A percentile compares a stretch with the other conserved stretches of the same genome.
phyloP scores from a whole-genome alignment of 1,140 invertebrate genomes.

The Eciton burchellii region DNA sequence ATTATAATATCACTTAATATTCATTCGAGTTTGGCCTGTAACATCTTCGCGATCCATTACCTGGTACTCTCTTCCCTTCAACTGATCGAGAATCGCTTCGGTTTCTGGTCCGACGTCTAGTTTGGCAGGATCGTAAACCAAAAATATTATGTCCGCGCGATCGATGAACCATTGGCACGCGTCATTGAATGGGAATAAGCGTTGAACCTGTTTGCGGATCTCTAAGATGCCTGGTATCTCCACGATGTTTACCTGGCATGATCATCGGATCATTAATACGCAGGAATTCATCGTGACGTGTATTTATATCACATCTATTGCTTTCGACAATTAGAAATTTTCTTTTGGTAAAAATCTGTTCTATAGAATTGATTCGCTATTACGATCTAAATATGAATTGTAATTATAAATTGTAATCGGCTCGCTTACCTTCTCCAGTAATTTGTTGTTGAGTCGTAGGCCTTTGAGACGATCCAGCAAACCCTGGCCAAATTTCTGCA shows the following conservation, averaged over 20 bases:
- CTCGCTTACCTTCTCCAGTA: conserved; percentile 93
- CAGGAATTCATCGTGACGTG: not conserved
- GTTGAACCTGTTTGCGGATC: conserved; percentile 96
- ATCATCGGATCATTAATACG: not conserved
- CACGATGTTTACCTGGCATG: conserved; percentile 95
- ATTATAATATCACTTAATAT: not conserved
- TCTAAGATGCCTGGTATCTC: conserved; percentile 98
- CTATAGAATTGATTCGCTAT: too few species aligned
- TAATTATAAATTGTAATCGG: not conserved
- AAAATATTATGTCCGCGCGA: conserved; percentile 96
- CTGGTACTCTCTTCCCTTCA: conserved; percentile 96
- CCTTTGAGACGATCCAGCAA: conserved; percentile 95
- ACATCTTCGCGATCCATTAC: conserved; percentile 80
- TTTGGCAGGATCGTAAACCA: conserved; percentile 97
- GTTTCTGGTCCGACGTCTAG: conserved; percentile 97
- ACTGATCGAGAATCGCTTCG: conserved; percentile 96
- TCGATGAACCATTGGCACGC: conserved; percentile 99
- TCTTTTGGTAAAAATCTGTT: too few species aligned
- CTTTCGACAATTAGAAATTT: too few species aligned
- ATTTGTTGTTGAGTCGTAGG: conserved; percentile 91
- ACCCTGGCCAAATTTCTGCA: conserved; percentile 98
- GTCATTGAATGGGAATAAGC: conserved; percentile 97
- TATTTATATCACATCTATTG: too few species aligned
- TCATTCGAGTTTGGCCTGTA: not conserved
- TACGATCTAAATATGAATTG: too few species aligned